phyloP scores from a whole-genome alignment of 1,140 invertebrate genomes.

The Cephus cinctus region DNA sequence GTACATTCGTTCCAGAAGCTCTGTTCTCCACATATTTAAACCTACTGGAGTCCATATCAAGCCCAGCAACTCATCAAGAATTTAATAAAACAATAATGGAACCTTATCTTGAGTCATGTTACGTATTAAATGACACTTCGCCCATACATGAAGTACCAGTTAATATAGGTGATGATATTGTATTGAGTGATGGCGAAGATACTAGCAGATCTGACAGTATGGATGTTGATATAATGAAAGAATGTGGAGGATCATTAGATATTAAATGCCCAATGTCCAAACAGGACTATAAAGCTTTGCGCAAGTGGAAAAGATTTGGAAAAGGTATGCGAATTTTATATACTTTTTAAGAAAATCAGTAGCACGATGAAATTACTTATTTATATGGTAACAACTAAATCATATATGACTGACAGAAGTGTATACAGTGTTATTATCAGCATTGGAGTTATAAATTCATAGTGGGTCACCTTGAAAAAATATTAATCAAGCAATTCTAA shows the following conservation, averaged over 20 bases:
- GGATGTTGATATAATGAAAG: constrained; percentile 8
- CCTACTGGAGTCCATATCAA: constrained; percentile 20
- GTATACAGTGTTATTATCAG: no score
- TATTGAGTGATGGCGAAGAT: neutral
- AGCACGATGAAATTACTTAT: no score
- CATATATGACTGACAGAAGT: no score
- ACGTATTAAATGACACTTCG: constrained; percentile 11
- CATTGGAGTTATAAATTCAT: no score
- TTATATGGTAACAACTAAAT: no score
- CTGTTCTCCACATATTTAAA: constrained; percentile 26
- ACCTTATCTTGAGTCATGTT: constrained; percentile 28
- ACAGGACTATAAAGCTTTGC: constrained; percentile 38
- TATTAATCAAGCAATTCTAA: no score
- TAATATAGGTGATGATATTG: neutral
- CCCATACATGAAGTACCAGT: constrained; percentile 11
- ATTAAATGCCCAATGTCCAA: constrained; percentile 22
- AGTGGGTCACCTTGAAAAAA: no score
- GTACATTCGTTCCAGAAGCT: constrained; percentile 22
- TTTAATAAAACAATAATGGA: constrained; percentile 32
- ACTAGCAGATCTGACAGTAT: constrained; percentile 3
- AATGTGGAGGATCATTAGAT: neutral
- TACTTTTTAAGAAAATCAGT: no score
- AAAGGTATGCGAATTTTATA: constrained; percentile 24
- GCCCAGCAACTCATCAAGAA: constrained; percentile 17
- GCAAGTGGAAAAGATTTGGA: constrained; percentile 38